Evolutionary conservation across 2,888 invertebrate genomes (phyloP), one percentile per base, ranked within the genome.

Genomic region (Drosophila imparisetae): DNA sequence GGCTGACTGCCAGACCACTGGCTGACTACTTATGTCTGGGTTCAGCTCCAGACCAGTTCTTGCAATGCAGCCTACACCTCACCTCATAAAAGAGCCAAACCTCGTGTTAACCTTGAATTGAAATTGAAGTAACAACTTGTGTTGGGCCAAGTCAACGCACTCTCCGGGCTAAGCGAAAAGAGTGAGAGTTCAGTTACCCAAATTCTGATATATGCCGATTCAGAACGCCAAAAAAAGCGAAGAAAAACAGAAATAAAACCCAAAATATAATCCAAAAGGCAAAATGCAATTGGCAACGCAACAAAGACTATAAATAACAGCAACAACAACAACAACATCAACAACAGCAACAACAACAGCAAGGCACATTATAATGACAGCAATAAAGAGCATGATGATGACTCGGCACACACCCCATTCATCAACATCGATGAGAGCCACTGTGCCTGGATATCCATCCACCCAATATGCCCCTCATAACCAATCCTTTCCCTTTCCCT

Each of bases 361-460:
- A 67, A 69, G 67, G 63, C 89, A 87, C 63, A 71, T 86, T 89
- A 90, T 90, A 89, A 90, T 90, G 91, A 90, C 86, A 85, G 90
- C 90, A 76, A 90, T 90, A 90, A 86, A 89, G 90, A 75, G 87
- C 60, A 66, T 59, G 69, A 89, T 78, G 85, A 90, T 86, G 85
- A 72, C 82, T 74, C 64, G 89, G 83, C 91, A 82, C 91, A 87
- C 83, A 85, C 90, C 89, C 91, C 86, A 86, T 86, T 90, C 89
- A 86, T 86, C 90, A 86, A 70, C 64, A 86, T 90, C 89, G 88
- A 79, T 81, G 75, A 27, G 57, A 13, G 64, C 30, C 30, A 30
- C 48, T 48, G 48, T 45, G 55, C 15, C 55, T 24, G 60, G 30
- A 55, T 55, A 8, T 30, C 49, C 30, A 34, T n/a, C 42, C 40